phyloP scores from a whole-genome alignment of 1,140 invertebrate genomes.

The Brevipalpus yothersi region DNA sequence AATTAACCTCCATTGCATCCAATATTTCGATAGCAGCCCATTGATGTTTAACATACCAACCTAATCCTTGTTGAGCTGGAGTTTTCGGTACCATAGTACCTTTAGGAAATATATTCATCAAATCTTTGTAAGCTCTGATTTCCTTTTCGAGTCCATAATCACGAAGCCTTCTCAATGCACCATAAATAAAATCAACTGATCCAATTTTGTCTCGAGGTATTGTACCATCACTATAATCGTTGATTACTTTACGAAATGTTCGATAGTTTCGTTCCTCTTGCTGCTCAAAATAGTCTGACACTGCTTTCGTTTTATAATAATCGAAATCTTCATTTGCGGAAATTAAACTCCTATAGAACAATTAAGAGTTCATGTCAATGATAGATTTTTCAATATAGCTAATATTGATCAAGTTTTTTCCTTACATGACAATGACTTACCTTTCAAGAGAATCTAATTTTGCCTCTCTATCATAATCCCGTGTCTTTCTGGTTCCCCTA shows the following conservation, averaged over 20 bases:
- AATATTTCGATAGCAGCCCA: constrained; percentile 53
- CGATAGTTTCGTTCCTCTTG: neutral
- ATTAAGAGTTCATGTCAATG: neutral
- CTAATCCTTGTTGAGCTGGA: constrained; percentile 54
- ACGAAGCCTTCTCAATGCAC: constrained; percentile 62
- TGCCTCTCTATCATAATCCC: no score
- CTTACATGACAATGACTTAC: neutral
- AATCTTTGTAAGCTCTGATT: constrained; percentile 62
- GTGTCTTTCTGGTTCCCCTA: no score
- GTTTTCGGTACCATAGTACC: constrained; percentile 58
- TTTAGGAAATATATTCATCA: constrained; percentile 78
- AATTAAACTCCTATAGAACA: neutral
- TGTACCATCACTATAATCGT: no score
- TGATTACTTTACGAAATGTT: neutral
- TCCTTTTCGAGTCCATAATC: constrained; percentile 72
- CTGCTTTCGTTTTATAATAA: neutral
- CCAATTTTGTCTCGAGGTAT: constrained; percentile 22
- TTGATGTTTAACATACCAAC: constrained; percentile 85
- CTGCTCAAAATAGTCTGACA: neutral
- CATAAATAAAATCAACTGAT: constrained; percentile 78
- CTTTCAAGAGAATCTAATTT: neutral
- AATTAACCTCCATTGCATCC: constrained; percentile 69
- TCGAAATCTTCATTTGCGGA: neutral
- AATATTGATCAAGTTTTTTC: neutral
- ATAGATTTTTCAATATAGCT: neutral